Percentiles rank a stretch among this genome's conserved stretches.
Evolutionary conservation across 2,888 invertebrate genomes (phyloP).

Genomic region (Hedychridium roseum): DNA sequence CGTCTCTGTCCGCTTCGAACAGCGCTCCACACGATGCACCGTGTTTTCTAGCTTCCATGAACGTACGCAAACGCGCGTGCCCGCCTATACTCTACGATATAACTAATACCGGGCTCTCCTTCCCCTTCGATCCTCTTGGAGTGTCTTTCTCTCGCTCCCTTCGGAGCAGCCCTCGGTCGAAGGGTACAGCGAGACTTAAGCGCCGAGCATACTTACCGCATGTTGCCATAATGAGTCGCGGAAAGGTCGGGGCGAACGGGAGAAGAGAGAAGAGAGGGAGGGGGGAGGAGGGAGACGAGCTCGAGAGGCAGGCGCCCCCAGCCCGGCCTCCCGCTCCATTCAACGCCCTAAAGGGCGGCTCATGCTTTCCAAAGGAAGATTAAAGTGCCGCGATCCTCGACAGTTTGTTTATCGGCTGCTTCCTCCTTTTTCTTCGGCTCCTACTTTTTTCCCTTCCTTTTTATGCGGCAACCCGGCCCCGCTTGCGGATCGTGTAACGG

Average conservation of each 20-base stretch:
- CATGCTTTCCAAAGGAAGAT: slow-evolving; percentile 53
- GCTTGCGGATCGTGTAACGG: too few species aligned
- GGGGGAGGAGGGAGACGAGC: not conserved
- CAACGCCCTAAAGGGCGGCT: slow-evolving; percentile 41
- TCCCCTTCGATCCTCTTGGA: slow-evolving; percentile 23
- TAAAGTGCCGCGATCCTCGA: slow-evolving; percentile 54
- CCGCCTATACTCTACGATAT: slow-evolving; percentile 5
- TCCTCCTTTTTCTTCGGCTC: slow-evolving; percentile 32
- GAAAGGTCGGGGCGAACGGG: slow-evolving; percentile 6
- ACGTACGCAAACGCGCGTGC: slow-evolving; percentile 3
- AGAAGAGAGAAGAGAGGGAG: not conserved
- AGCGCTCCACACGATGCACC: slow-evolving; percentile 17
- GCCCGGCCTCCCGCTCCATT: slow-evolving; percentile 1
- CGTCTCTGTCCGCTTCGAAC: slow-evolving; percentile 25
- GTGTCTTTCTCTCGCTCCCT: slow-evolving; percentile 29
- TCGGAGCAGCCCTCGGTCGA: slow-evolving; percentile 27
- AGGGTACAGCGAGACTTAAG: slow-evolving; percentile 44
- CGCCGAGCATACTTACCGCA: slow-evolving; percentile 58
- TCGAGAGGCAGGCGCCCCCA: slow-evolving; percentile 14
- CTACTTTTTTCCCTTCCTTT: slow-evolving; percentile 18
- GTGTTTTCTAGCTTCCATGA: slow-evolving; percentile 4
- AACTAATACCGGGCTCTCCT: slow-evolving; percentile 10
- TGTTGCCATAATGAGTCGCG: slow-evolving; percentile 60
- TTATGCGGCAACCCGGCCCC: too few species aligned
- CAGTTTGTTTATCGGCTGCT: slow-evolving; percentile 56